Evolutionary conservation across 2,888 invertebrate genomes (phyloP), one percentile per base, ranked within the genome.

Genomic region (Pardosa pseudoannulata): DNA sequence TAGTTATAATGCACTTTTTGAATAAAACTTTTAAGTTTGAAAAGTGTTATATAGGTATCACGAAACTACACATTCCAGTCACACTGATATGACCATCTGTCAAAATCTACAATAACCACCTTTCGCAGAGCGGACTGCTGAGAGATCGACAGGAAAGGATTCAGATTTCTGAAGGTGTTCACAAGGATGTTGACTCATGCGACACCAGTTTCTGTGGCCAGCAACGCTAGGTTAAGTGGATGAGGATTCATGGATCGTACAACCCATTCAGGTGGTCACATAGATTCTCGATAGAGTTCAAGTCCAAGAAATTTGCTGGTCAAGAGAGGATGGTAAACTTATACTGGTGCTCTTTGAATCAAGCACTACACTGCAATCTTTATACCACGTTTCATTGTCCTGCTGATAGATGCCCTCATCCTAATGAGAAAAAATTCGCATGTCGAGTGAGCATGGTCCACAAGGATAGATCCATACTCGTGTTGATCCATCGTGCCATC

Each of bases 241-340:
- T 74, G 27, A 64, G 56, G 64, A 27, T 74, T 36, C 74, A 64
- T 64, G 27, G 27, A 9, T 7, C 74, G 32, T 62, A 74, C 62
- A 62, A 5, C 11, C 27, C 62, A 36, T 62, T 74, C 74, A 74
- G 39, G 16, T 74, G 74, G 74, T 74, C 74, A 32, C 23, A 62
- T 23, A 74, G 23, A 36, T 74, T 6, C 50, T 74, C 23, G 19
- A 62, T 74, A 19, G 32, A 7, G 64, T 74, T 74, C 32, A 62
- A 64, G 23, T 62, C 36, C 9, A 36, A 36, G 0, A 64, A 74
- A 23, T 74, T 74, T 64, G 64, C 23, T 62, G 62, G 11, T 36
- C 62, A 74, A 28, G 62, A 27, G 6, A 62, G 62, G 0, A 56
- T 11, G 56, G 62, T 19, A 36, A 74, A 23, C 36, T 62, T 27